Conservation (phyloP, 2,888 invertebrate genomes). For the Conomelus anceps region DNA sequence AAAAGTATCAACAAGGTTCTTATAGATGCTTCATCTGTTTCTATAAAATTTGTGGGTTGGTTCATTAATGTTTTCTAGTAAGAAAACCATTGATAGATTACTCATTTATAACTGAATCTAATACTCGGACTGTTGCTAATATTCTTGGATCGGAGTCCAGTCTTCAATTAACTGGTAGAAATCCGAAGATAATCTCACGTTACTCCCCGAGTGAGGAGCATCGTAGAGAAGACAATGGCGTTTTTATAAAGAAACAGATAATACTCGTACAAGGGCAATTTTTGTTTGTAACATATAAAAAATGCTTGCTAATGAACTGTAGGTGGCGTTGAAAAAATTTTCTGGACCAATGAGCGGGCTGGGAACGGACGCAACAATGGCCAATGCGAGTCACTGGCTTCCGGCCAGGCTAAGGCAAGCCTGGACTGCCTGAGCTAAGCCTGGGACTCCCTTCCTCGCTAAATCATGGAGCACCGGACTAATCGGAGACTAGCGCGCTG, state of each 20-base stretch:
- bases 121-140: no score
- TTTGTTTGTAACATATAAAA: not conserved
- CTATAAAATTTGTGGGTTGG: no score
- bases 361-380: slow-evolving; percentile 12
- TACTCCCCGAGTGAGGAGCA: not conserved
- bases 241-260: not conserved
- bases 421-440: not conserved
- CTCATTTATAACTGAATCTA: no score
- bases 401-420: not conserved
- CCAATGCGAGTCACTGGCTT: not conserved
- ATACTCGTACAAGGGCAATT: not conserved
- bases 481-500: not conserved
- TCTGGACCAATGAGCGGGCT: slow-evolving; percentile 7
- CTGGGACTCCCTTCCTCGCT: not conserved
- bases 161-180: no score
- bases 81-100: no score
- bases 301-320: not conserved
- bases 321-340: slow-evolving; percentile 1
- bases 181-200: not conserved
- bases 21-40: no score
- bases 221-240: not conserved
- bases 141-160: no score
- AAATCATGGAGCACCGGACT: not conserved
- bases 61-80: no score
- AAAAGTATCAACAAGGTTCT: no score